Conservation (phyloP, 2,113 vertebrate genomes). For the Protobothrops flavoviridis region DNA sequence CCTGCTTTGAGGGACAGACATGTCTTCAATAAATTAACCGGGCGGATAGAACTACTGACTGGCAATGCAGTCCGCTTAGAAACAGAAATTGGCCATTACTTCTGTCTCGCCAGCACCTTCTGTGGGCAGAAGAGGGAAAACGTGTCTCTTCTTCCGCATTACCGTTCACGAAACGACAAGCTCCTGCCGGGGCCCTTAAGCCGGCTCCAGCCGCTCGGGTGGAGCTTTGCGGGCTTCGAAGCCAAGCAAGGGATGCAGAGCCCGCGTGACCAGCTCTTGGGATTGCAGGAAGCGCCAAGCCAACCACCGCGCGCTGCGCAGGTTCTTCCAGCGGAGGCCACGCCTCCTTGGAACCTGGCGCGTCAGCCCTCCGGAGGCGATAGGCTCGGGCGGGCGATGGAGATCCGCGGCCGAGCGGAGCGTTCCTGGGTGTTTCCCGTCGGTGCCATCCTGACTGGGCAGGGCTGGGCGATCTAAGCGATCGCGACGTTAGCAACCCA, state of each 20-base stretch:
- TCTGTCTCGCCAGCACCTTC: neutral
- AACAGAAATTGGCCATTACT: neutral
- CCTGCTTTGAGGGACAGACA: neutral
- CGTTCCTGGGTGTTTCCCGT: neutral
- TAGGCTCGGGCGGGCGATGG: neutral
- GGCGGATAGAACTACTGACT: neutral
- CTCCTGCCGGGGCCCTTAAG: neutral
- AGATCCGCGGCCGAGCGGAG: neutral
- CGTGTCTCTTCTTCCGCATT: neutral
- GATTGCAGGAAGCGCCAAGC: constrained; percentile 29
- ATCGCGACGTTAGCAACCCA: neutral
- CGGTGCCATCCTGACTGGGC: neutral
- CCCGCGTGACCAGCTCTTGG: constrained; percentile 27
- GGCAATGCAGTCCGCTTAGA: neutral
- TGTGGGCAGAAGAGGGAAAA: neutral
- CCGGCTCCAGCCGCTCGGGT: neutral
- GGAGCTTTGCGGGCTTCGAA: neutral
- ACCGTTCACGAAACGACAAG: neutral
- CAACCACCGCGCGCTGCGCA: constrained; percentile 22
- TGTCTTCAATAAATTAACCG: neutral
- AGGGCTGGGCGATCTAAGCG: neutral
- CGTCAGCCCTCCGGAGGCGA: neutral
- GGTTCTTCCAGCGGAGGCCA: neutral
- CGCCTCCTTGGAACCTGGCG: neutral
- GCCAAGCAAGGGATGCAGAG: constrained; percentile 13